These are phyloP conservation scores for Ricordea florida DNA, from an alignment of 92 coral and sea anemone species.

Conservation along the genomic window DNA sequence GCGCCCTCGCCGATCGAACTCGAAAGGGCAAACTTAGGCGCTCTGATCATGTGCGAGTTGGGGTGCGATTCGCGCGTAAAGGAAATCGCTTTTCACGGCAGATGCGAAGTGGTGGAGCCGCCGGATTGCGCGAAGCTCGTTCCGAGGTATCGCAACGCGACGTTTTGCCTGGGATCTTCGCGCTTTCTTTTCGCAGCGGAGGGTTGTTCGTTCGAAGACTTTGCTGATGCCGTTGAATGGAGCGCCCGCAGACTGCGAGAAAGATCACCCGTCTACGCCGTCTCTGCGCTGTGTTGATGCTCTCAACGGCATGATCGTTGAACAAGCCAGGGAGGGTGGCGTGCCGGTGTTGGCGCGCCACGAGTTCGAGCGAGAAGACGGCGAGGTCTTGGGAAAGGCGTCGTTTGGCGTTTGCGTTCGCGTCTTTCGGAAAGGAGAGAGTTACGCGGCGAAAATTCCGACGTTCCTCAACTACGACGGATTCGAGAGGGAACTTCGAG, in stretches of 20 bases:
- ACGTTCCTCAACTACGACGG: background rate
- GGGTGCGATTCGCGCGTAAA: constrained; percentile 1
- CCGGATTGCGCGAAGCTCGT: background rate
- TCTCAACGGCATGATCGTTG: no score
- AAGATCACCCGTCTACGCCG: no score
- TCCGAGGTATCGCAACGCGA: background rate
- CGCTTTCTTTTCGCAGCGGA: background rate
- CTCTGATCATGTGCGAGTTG: background rate
- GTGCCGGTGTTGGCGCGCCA: no score
- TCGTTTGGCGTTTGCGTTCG: background rate
- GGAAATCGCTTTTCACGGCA: background rate
- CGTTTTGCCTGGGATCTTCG: background rate
- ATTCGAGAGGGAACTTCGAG: background rate
- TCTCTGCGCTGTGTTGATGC: no score
- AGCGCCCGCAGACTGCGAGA: no score
- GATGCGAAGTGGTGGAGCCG: background rate
- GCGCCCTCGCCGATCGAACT: background rate
- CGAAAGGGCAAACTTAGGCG: background rate
- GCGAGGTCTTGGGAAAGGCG: background rate
- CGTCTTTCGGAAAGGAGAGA: background rate
- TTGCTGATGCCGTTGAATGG: background rate
- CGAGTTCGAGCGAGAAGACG: no score
- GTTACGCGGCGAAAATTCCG: background rate
- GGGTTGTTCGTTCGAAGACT: background rate
- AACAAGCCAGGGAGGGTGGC: no score